A percentile compares a stretch with the other conserved stretches of the same genome.
phyloP scores from a whole-genome alignment of 2,113 vertebrate genomes.

The Nymphicus hollandicus region DNA sequence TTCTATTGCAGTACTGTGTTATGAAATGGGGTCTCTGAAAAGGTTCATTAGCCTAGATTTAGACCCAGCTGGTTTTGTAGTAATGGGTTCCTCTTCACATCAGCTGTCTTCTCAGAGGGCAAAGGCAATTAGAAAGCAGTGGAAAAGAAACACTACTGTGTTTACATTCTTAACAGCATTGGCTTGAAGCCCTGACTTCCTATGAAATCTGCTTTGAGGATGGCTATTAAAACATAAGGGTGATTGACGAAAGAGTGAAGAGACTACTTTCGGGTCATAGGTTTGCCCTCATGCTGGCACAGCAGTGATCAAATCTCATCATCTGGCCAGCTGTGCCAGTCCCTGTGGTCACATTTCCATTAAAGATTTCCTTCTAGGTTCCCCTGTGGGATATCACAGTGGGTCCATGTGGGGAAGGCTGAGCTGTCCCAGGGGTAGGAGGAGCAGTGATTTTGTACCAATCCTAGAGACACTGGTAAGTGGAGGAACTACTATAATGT shows the following conservation, averaged over 20 bases:
- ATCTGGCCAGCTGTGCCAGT: not conserved
- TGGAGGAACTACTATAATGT: not conserved
- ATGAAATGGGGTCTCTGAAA: not conserved
- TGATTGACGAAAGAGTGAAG: not conserved
- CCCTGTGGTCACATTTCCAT: rapidly evolving
- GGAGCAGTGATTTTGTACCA: not conserved
- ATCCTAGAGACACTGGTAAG: not conserved
- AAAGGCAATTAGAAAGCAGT: conserved; percentile 39
- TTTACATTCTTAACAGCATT: conserved; percentile 22
- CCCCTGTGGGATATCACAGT: not conserved
- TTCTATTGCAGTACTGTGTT: not conserved
- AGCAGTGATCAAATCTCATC: not conserved
- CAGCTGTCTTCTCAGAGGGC: conserved; percentile 13
- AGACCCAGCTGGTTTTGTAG: not conserved
- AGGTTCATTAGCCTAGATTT: conserved; percentile 10
- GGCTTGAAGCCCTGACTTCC: conserved; percentile 40
- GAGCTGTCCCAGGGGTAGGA: not conserved
- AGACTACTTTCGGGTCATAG: not conserved
- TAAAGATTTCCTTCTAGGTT: not conserved
- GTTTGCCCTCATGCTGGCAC: not conserved
- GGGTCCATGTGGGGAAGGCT: not conserved
- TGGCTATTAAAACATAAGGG: not conserved
- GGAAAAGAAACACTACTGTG: conserved; percentile 25
- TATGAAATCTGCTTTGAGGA: not conserved
- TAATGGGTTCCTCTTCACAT: not conserved